Percentiles rank a stretch among this genome's conserved stretches.
Conservation (phyloP, 1,140 invertebrate genomes). For the Leptinotarsa undecemlineata region DNA sequence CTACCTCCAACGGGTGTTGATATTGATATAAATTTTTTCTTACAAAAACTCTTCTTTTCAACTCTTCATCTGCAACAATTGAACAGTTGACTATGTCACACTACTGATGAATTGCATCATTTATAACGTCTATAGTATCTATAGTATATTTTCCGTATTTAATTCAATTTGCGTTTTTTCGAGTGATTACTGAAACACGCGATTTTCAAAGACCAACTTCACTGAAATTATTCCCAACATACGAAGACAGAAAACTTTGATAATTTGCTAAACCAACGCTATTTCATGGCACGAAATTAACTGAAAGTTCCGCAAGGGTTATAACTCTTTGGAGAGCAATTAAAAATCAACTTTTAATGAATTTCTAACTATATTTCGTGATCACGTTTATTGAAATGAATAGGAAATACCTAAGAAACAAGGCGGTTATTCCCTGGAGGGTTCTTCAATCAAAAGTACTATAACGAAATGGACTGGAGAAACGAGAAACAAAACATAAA, state of each 20-base stretch:
- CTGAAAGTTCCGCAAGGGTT: constrained; percentile 14
- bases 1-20: no score
- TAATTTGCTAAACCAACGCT: background rate
- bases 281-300: constrained; percentile 9
- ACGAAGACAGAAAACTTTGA: constrained; percentile 1
- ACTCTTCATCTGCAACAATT: no score
- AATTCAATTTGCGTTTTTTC: no score
- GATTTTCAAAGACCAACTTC: background rate
- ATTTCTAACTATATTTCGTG: constrained; percentile 24
- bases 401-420: constrained; percentile 35
- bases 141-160: no score
- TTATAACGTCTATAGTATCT: no score
- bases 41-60: no score
- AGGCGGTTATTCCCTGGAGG: constrained; percentile 21
- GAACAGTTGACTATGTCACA: no score
- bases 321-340: constrained; percentile 28
- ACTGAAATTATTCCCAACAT: background rate
- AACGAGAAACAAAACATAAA: background rate
- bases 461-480: background rate
- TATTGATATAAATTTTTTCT: no score
- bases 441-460: constrained; percentile 1
- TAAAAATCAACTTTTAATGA: constrained; percentile 34
- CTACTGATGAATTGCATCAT: no score
- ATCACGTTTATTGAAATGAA: constrained; percentile 27
- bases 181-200: no score